Evolutionary conservation across 2,888 invertebrate species (phyloP).

Genomic region (Psylliodes chrysocephalus): DNA sequence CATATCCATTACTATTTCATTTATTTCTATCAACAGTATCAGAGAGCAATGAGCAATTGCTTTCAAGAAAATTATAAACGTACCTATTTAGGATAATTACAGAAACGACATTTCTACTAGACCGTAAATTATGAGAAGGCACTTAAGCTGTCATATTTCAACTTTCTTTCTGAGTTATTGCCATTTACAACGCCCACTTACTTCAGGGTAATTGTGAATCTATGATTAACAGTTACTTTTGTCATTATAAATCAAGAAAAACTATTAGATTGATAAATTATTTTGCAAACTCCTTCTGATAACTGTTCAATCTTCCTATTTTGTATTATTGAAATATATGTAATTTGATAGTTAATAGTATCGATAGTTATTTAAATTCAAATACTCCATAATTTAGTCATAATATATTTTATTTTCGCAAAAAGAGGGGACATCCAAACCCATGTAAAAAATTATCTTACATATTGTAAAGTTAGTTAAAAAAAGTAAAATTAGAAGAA

Average conservation of each 20-base stretch:
- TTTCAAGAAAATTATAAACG: slow-evolving; percentile 12
- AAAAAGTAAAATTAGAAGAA: too few relatives aligned
- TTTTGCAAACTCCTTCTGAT: not conserved
- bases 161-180: slow-evolving; percentile 50
- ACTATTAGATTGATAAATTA: slow-evolving; percentile 13
- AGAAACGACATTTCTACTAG: slow-evolving; percentile 33
- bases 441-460: too few relatives aligned
- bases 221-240: slow-evolving; percentile 33
- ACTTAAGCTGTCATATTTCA: slow-evolving; percentile 52
- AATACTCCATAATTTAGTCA: too few relatives aligned
- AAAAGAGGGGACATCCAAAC: too few relatives aligned
- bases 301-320: not conserved
- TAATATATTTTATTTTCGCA: too few relatives aligned
- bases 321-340: not conserved
- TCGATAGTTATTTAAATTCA: too few relatives aligned
- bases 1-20: not conserved
- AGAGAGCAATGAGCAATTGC: slow-evolving; percentile 4
- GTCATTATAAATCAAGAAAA: slow-evolving; percentile 16
- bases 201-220: slow-evolving; percentile 30
- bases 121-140: slow-evolving; percentile 48
- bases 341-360: too few relatives aligned
- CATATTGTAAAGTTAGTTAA: too few relatives aligned
- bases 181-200: slow-evolving; percentile 47
- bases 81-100: slow-evolving; percentile 35
- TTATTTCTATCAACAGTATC: not conserved